phyloP scores from a whole-genome alignment of 1,140 invertebrate genomes.

The Lordiphosa stackelbergi region DNA sequence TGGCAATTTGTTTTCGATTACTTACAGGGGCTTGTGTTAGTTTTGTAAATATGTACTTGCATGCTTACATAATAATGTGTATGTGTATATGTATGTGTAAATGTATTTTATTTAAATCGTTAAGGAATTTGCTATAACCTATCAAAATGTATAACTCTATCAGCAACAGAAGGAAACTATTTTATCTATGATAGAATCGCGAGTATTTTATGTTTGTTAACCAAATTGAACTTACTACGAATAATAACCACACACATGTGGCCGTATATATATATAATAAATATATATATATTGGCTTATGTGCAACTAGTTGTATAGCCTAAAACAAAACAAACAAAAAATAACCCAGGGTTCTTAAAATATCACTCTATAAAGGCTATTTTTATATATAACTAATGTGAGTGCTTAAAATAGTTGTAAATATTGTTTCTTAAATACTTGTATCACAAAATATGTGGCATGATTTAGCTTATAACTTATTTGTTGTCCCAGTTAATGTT shows the following conservation, averaged over 20 bases:
- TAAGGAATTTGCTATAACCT: conserved; percentile 30
- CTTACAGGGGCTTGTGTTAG: conserved; percentile 74
- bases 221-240: conserved; percentile 20
- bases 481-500: no score
- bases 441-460: no score
- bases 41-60: conserved; percentile 51
- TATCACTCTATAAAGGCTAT: no score
- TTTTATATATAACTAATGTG: no score
- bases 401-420: no score
- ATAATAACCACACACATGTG: conserved; percentile 9
- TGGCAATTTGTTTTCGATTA: conserved; percentile 42
- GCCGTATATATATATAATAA: conserved; percentile 1
- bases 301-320: conserved; percentile 2
- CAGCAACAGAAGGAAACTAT: conserved; percentile 51
- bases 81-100: conserved; percentile 27
- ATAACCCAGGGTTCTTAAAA: no score
- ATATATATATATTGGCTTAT: conserved; percentile 9
- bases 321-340: no score
- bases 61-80: conserved; percentile 31
- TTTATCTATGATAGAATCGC: conserved; percentile 52
- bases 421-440: no score
- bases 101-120: conserved; percentile 17
- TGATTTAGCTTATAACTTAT: no score
- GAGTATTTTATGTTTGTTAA: conserved; percentile 21
- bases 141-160: conserved; percentile 29